Evolutionary conservation across 2,888 invertebrate species (phyloP), one percentile per base, ranked within the genome.

Genomic region (Galerucella calmariensis): DNA sequence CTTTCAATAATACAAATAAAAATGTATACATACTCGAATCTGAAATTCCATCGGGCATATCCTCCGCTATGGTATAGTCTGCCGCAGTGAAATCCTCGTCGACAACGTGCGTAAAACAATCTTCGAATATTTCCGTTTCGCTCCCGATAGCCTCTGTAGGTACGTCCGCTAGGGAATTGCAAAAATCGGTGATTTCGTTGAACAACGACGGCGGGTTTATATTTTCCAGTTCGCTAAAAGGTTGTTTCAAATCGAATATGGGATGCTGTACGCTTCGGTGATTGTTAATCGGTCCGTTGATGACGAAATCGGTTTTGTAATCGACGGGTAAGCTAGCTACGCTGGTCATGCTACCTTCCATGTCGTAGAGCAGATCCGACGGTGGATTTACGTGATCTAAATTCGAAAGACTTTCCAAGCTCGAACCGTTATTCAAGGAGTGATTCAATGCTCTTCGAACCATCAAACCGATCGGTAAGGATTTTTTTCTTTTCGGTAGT

Each of bases 331-430:
- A 93, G 84, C 95, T 96, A 0, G 94, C 93, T 0, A 96, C 94
- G 72, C 95, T 96, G 14, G 94, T 88, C 92, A 95, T 94, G 78
- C 95, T 96, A 77, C 92, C 92, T 79, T 94, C 94, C 91, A 94
- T 91, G 81, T 96, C 96, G 82, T 83, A 74, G 5, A 85, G 80
- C 92, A 95, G 93, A 78, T 93, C 90, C 0, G 95, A 94, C 0
- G 96, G 95, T 3, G 96, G 95, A 84, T 94, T 94, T 3, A 95
- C 91, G 77, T 93, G 93, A 48, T 96, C 96, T 46, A 95, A 87
- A 83, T 94, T 94, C 8, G 91, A 91, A 61, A 90, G 87, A 81
- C 91, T 91, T 82, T 94, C 94, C 0, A 93, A 89, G 80, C 92
- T 92, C 10, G 85, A 84, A 12, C 82, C 83, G 75, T 84, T 83